Percentiles rank a stretch among this genome's conserved stretches.
Evolutionary conservation across 2,797 vertebrate species (phyloP).

Genomic region (Steatocranus sp.): DNA sequence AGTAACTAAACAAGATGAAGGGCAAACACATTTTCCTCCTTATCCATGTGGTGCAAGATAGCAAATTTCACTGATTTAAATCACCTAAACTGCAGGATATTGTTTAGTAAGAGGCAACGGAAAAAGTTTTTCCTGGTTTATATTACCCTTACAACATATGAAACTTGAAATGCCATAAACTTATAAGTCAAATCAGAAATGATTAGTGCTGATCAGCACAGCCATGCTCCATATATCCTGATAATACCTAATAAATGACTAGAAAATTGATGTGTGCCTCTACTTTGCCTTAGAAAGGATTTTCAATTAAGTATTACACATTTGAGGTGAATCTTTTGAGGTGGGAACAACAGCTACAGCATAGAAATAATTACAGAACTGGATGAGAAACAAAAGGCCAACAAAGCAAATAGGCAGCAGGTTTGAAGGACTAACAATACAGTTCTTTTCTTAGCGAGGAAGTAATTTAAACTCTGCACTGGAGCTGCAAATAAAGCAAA

Average conservation of each 20-base stretch:
- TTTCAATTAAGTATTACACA: neutral
- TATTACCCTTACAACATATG: neutral
- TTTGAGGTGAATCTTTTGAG: neutral
- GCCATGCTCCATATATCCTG: neutral
- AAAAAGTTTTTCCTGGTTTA: neutral
- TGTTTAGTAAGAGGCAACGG: neutral
- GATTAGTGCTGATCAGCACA: neutral
- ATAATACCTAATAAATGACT: neutral
- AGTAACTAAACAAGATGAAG: neutral
- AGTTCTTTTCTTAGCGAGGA: neutral
- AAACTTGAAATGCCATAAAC: neutral
- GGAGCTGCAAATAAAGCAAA: neutral
- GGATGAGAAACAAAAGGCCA: neutral
- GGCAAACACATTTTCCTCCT: neutral
- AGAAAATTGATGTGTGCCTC: neutral
- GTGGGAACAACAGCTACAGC: neutral
- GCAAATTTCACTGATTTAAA: neutral
- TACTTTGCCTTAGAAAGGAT: neutral
- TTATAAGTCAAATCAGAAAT: neutral
- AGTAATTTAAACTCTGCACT: neutral
- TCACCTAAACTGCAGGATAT: neutral
- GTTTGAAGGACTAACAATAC: neutral
- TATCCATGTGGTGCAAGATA: neutral
- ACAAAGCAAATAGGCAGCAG: neutral
- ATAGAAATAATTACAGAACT: neutral